Evolutionary conservation across 2,888 invertebrate species (phyloP), one percentile per base, ranked within the genome.

Genomic region (Eilema sororculum): DNA sequence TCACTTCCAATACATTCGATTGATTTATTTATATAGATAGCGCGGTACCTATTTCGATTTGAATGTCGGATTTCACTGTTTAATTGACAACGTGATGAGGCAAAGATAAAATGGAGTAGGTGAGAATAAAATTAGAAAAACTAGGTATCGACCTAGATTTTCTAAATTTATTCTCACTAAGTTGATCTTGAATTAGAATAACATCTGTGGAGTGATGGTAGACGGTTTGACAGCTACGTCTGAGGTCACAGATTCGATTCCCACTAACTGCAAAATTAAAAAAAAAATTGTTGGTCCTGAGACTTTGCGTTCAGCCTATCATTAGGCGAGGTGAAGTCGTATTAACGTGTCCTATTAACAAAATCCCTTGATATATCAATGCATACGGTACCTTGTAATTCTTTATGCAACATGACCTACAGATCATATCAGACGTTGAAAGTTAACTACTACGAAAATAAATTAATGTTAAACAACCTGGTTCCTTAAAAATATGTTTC

Each of bases 391-490:
- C 56, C 16, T 22, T 22, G 24, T 12, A 6, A 58, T 20, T 33
- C 12, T 30, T 30, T 65, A 28, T 52, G 25, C 12, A 67, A 25
- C 9, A 33, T 67, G 52, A 62, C 60, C 67, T 56, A 52, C 33
- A 57, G 59, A 67, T 46, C 59, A 20, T 12, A 56, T 52, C 52
- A 52, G 52, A 52, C 20, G 52, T 52, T 52, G 52, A 52, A 52
- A 52, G 52, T 52, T 52, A 52, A 52, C 52, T 52, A n/a, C 52
- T 20, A n/a, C 52, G n/a, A 9, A 52, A n/a, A 52, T 52, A 52
- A 52, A 52, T 52, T 52, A 52, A 52, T 4, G 52, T 13, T 20
- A 52, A 52, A 52, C 5, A 20, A 57, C 24, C 57, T 57, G 22
- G 22, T 9, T 0, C 12, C 5, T 24, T 24, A 57, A 65, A 24